A percentile compares a stretch with the other conserved stretches of the same genome.
These are phyloP conservation scores for Leucophenga maculata DNA, from an alignment of 2,888 invertebrate genomes.

Conservation along the genomic window DNA sequence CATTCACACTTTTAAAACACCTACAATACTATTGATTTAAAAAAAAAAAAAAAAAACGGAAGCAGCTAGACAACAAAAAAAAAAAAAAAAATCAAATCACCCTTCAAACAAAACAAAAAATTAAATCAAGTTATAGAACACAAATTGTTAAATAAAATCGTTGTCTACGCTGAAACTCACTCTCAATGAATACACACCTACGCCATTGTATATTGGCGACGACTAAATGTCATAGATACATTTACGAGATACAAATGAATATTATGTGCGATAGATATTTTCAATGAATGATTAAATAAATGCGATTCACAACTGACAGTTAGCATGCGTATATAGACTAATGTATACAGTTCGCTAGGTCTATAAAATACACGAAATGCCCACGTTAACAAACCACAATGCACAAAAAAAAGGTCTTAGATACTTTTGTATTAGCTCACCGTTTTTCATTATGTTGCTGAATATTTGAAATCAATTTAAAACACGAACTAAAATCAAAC, in stretches of 20 bases:
- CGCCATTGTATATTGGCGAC: not conserved
- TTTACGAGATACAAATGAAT: conserved; percentile 13
- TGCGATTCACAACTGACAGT: not conserved
- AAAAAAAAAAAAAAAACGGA: too few species aligned
- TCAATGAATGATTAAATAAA: conserved; percentile 1
- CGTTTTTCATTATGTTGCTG: conserved; percentile 52
- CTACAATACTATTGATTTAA: too few species aligned
- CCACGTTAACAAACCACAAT: conserved; percentile 6
- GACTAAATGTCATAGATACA: not conserved
- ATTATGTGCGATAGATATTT: conserved; percentile 13
- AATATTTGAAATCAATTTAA: not conserved
- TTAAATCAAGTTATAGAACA: too few species aligned
- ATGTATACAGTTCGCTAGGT: not conserved
- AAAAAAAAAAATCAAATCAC: too few species aligned
- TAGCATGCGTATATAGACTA: not conserved
- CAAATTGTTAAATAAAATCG: not conserved
- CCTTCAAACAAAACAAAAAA: too few species aligned
- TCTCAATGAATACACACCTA: conserved; percentile 17
- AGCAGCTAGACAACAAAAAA: too few species aligned
- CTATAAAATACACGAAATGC: not conserved
- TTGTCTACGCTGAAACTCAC: not conserved
- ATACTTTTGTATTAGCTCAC: conserved; percentile 42
- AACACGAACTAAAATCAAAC: too few species aligned
- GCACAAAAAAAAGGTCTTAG: not conserved
- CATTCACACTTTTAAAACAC: too few species aligned